These are phyloP conservation scores for Pelecanoides urinatrix DNA, from an alignment of 2,113 vertebrate genomes.

Conservation along the genomic window DNA sequence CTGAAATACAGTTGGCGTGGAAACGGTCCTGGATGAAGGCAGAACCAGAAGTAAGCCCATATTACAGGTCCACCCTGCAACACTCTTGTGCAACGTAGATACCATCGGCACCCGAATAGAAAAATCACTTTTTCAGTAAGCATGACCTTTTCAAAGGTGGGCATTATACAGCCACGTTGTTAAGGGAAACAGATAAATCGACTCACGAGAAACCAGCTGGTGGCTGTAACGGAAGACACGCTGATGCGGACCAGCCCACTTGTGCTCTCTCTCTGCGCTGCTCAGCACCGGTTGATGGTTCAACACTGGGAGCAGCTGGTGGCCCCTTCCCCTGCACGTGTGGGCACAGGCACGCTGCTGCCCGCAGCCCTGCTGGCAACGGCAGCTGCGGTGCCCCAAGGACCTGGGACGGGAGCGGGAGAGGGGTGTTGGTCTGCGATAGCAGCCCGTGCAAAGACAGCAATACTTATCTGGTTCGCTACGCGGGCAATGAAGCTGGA, in stretches of 20 bases:
- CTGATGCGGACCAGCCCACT: background rate
- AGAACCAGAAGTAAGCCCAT: background rate
- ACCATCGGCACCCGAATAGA: rapidly evolving
- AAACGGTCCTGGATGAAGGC: background rate
- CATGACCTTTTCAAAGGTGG: background rate
- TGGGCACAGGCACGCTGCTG: background rate
- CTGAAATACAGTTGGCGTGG: background rate
- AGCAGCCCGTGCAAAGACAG: background rate
- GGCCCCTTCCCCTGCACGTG: rapidly evolving
- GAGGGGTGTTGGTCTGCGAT: background rate
- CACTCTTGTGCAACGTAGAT: background rate
- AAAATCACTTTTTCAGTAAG: background rate
- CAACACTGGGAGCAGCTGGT: rapidly evolving
- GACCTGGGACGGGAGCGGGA: background rate
- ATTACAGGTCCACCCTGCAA: background rate
- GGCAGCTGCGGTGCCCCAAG: rapidly evolving
- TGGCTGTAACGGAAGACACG: background rate
- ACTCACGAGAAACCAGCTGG: background rate
- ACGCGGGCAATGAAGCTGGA: background rate
- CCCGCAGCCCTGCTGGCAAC: rapidly evolving
- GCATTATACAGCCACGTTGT: background rate
- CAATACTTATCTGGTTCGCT: background rate
- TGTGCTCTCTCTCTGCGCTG: background rate
- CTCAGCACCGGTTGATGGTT: background rate
- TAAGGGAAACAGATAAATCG: background rate